Percentiles rank a stretch among this genome's conserved stretches.
Conservation (phyloP, 2,797 vertebrate genomes). For the Picus viridis region DNA sequence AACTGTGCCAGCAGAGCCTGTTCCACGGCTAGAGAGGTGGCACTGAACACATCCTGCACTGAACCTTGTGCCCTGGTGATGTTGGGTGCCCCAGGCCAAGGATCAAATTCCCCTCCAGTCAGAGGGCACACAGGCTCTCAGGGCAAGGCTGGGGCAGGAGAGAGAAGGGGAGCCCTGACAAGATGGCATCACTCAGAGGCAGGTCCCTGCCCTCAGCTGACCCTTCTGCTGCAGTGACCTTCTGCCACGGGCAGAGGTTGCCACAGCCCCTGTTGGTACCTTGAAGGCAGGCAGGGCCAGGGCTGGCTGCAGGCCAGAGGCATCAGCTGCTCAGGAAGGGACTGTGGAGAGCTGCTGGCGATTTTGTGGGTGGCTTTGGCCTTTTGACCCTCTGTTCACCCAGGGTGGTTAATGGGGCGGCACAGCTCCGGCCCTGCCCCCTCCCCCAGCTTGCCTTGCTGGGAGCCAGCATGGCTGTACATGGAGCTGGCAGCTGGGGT, state of each 20-base stretch:
- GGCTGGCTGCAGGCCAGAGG: conserved; percentile 26
- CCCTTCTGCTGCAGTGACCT: not conserved
- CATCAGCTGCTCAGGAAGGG: conserved; percentile 37
- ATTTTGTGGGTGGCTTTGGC: conserved; percentile 20
- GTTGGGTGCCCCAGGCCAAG: rapidly evolving
- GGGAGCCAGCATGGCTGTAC: rapidly evolving
- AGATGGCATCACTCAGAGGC: not conserved
- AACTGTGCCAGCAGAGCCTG: not conserved
- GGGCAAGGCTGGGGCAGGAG: not conserved
- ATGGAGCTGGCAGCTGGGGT: rapidly evolving
- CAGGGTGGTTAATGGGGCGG: conserved; percentile 51
- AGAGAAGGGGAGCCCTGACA: not conserved
- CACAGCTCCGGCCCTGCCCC: conserved; percentile 10
- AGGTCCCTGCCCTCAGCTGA: not conserved
- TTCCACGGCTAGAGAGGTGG: rapidly evolving
- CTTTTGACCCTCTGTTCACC: conserved; percentile 51
- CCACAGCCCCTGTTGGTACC: not conserved
- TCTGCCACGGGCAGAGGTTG: conserved; percentile 38
- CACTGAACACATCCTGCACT: not conserved
- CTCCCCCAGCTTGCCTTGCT: not conserved
- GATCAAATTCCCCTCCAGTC: not conserved
- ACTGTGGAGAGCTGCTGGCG: not conserved
- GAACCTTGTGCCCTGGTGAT: not conserved
- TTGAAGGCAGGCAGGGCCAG: not conserved
- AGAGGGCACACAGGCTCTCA: rapidly evolving